phyloP scores from a whole-genome alignment of 2,888 invertebrate species.

The Nephrotoma guestfalica region DNA sequence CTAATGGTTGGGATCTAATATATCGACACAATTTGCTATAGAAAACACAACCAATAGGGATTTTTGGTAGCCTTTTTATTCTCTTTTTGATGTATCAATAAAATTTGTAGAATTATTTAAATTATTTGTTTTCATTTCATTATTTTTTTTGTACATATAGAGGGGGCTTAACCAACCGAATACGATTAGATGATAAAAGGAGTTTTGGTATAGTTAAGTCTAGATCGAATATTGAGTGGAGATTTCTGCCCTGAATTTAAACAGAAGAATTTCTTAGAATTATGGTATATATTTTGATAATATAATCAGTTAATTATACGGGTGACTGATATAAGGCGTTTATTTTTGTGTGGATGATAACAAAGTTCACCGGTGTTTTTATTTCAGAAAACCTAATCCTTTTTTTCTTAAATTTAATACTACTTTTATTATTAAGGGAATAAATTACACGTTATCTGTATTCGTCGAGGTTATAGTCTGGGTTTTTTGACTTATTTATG shows the following conservation, averaged over 20 bases:
- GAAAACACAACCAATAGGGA: background rate
- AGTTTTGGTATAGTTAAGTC: background rate
- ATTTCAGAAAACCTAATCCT: background rate
- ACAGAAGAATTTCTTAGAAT: background rate
- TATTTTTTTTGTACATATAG: background rate
- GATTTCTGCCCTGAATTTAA: no score
- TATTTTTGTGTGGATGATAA: background rate
- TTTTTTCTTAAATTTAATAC: background rate
- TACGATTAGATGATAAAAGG: background rate
- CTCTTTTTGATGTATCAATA: background rate
- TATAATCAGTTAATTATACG: background rate
- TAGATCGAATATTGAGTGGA: background rate
- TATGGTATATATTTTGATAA: background rate
- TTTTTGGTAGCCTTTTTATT: background rate
- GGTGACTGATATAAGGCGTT: background rate
- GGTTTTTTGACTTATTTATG: background rate
- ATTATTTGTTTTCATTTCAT: background rate
- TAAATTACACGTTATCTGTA: background rate
- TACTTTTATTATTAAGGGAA: background rate
- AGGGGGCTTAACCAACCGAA: background rate
- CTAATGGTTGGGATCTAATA: background rate
- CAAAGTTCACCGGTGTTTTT: background rate
- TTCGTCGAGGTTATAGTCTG: background rate
- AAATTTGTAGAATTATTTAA: background rate
- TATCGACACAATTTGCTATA: background rate